Evolutionary conservation across 2,113 vertebrate genomes (phyloP).

Genomic region (Siniperca knerii): DNA sequence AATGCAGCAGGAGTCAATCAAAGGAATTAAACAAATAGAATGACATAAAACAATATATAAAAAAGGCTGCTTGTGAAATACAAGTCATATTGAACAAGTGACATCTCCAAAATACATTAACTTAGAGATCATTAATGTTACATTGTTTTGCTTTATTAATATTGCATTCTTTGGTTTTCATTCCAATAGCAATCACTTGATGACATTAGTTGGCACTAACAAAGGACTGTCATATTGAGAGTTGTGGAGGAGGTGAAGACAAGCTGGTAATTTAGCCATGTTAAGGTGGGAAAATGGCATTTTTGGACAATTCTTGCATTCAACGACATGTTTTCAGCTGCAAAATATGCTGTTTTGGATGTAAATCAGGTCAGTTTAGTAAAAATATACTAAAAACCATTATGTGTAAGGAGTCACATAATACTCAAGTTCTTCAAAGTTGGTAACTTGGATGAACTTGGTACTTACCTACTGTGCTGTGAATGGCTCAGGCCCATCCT

Average conservation of each 20-base stretch:
- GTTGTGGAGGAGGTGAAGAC: neutral
- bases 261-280: neutral
- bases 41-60: neutral
- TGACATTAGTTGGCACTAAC: neutral
- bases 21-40: slow-evolving; percentile 8
- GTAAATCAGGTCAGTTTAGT: neutral
- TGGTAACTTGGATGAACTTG: neutral
- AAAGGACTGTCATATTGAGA: neutral
- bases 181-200: neutral
- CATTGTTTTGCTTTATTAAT: slow-evolving; percentile 10
- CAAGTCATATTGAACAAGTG: neutral
- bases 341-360: neutral
- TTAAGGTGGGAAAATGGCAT: neutral
- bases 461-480: no score
- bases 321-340: neutral
- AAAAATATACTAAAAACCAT: neutral
- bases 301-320: neutral
- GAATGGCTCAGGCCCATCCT: no score
- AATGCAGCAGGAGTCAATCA: neutral
- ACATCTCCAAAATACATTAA: slow-evolving; percentile 1
- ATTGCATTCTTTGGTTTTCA: neutral
- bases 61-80: slow-evolving; percentile 1
- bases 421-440: neutral
- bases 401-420: neutral
- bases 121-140: neutral